Percentiles rank a stretch among this genome's conserved stretches.
phyloP scores from a whole-genome alignment of 2,113 vertebrate genomes.

The Hypanus sabinus region DNA sequence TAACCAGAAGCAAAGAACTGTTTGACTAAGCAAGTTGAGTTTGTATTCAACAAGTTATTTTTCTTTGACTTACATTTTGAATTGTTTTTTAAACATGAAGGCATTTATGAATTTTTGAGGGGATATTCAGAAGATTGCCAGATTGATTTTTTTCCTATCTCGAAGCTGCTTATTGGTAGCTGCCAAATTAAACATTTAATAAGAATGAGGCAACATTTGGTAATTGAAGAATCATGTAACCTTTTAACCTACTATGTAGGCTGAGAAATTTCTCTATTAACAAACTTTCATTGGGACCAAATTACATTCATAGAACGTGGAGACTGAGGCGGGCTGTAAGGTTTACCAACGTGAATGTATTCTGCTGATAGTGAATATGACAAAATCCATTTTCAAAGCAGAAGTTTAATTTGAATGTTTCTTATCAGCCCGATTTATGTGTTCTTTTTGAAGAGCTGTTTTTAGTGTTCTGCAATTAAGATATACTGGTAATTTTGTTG shows the following conservation, averaged over 20 bases:
- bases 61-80: background rate
- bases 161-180: background rate
- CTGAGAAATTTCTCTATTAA: background rate
- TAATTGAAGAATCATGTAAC: background rate
- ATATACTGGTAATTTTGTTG: background rate
- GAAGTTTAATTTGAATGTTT: background rate
- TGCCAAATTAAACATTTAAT: background rate
- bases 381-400: background rate
- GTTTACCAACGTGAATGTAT: background rate
- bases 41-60: background rate
- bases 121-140: background rate
- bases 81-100: background rate
- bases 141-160: too few relatives aligned
- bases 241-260: background rate
- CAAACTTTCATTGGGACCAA: background rate
- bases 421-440: background rate
- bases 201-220: background rate
- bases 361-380: background rate
- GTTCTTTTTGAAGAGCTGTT: background rate
- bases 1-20: background rate
- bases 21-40: background rate
- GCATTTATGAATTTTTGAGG: background rate
- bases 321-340: background rate
- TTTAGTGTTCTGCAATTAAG: background rate
- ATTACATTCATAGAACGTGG: background rate